Base-by-base conservation (phyloP, 2,888 invertebrate genomes). In the Ophraella communa region DNA sequence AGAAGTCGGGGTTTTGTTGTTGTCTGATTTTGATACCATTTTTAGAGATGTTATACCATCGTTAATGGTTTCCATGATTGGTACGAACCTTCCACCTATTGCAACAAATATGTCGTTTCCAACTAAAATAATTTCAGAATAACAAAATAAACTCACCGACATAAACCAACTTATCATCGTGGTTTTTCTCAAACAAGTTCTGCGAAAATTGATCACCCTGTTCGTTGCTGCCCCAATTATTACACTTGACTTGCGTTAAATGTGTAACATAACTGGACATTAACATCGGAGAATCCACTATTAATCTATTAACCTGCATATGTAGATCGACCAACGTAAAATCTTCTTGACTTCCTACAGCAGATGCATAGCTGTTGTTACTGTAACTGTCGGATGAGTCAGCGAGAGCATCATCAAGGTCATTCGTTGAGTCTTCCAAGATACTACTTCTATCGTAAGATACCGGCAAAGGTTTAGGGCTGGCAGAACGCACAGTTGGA, bases 181-280 rank as follows among this genome's bases (percentile, higher is more conserved):
- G 90, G 53, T 89, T 89, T 73, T 89, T 88, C 78, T 90, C 90
- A 75, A 94, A 93, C n/a, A 94, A 82, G 0, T 93, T 91, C 35
- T 91, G 87, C 0, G 92, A 92, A 76, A 91, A 93, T 0, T 90
- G 91, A 80, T 93, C 92, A 65, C 88, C 88, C 5, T 91, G 90
- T 0, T 91, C 89, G 72, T 91, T 84, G 33, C 77, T 78, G 21
- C 73, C 73, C 94, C 94, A 94, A 80, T 94, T 94, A 30, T 84
- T 82, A 75, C 92, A 92, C 64, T 84, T 84, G 23, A 86, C 91
- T 83, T 96, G 96, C 2, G 95, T 94, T 77, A 98, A 84, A 81
- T 97, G 96, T 74, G 91, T 91, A 79, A 94, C 89, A 79, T 98
- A 98, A 77, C 96, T 96, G 3, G 95, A 93, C 95, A 98, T 95